phyloP scores from a whole-genome alignment of 2,888 invertebrate species.

The Trissolcus japonicus region DNA sequence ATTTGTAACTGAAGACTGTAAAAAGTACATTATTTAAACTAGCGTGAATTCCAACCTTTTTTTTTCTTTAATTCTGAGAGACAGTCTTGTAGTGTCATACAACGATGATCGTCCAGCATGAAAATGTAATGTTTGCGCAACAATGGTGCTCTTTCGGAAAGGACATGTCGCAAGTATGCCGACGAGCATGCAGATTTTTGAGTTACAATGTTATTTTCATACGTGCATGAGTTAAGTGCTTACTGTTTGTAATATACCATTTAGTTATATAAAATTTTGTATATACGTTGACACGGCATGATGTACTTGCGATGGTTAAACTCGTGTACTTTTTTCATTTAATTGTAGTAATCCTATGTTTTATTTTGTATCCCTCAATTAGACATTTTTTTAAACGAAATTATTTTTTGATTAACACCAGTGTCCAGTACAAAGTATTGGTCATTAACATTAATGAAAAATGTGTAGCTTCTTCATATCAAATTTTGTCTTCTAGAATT shows the following conservation, averaged over 20 bases:
- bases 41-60: slow-evolving; percentile 11
- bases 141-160: slow-evolving; percentile 43
- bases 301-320: slow-evolving; percentile 32
- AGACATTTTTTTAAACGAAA: slow-evolving; percentile 13
- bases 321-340: slow-evolving; percentile 29
- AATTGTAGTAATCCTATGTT: slow-evolving; percentile 22
- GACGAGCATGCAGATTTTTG: not conserved
- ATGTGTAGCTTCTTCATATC: slow-evolving; percentile 17
- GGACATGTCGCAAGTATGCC: slow-evolving; percentile 7
- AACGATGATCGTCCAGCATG: slow-evolving; percentile 9
- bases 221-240: slow-evolving; percentile 1
- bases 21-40: slow-evolving; percentile 23
- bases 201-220: slow-evolving; percentile 18
- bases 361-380: slow-evolving; percentile 32
- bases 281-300: slow-evolving; percentile 47
- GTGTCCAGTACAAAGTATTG: slow-evolving; percentile 8
- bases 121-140: slow-evolving; percentile 17
- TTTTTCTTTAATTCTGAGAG: slow-evolving; percentile 9
- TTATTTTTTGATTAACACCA: slow-evolving; percentile 34
- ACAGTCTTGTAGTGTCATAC: slow-evolving; percentile 41
- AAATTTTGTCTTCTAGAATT: slow-evolving; percentile 13
- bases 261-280: slow-evolving; percentile 46
- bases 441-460: slow-evolving; percentile 17
- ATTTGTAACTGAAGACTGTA: slow-evolving; percentile 43
- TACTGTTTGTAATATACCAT: slow-evolving; percentile 35